Conservation (phyloP, 2,797 vertebrate genomes). For the Saxicola maurus region DNA sequence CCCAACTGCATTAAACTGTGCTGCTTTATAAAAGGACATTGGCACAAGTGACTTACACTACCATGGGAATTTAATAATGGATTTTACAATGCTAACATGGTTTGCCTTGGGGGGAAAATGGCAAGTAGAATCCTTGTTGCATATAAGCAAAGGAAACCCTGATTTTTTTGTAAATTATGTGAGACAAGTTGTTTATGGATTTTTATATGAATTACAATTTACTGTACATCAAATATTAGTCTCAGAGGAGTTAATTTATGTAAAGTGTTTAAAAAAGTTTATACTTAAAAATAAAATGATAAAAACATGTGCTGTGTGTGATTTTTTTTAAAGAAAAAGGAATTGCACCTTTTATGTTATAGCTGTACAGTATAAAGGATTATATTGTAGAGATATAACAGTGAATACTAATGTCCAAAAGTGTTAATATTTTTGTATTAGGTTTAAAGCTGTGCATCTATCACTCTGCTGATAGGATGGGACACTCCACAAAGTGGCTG, state of each 20-base stretch:
- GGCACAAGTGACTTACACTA: slow-evolving; percentile 75
- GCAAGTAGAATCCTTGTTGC: slow-evolving; percentile 82
- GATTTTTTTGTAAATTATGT: slow-evolving; percentile 99
- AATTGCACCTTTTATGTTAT: slow-evolving; percentile 82
- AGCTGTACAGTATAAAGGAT: slow-evolving; percentile 81
- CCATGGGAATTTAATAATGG: slow-evolving; percentile 72
- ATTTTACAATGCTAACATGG: slow-evolving; percentile 73
- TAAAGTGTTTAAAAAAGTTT: slow-evolving; percentile 98
- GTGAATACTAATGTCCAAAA: slow-evolving; percentile 77
- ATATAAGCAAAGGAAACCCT: slow-evolving; percentile 87
- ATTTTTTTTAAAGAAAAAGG: slow-evolving; percentile 74
- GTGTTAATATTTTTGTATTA: slow-evolving; percentile 83
- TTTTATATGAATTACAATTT: slow-evolving; percentile 93
- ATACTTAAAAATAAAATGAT: slow-evolving; percentile 95
- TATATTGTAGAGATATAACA: slow-evolving; percentile 84
- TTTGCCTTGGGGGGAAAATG: slow-evolving; percentile 76
- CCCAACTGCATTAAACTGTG: slow-evolving; percentile 76
- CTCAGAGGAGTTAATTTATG: slow-evolving; percentile 98
- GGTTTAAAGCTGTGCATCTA: slow-evolving; percentile 72
- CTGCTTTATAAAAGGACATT: slow-evolving; percentile 78
- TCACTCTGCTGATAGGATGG: slow-evolving; percentile 62
- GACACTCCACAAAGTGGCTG: slow-evolving; percentile 58
- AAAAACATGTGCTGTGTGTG: slow-evolving; percentile 86
- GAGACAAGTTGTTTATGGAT: slow-evolving; percentile 96
- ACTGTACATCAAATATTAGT: slow-evolving; percentile 97